Evolutionary conservation across 2,113 vertebrate species (phyloP).

Genomic region (Penelope pileata): DNA sequence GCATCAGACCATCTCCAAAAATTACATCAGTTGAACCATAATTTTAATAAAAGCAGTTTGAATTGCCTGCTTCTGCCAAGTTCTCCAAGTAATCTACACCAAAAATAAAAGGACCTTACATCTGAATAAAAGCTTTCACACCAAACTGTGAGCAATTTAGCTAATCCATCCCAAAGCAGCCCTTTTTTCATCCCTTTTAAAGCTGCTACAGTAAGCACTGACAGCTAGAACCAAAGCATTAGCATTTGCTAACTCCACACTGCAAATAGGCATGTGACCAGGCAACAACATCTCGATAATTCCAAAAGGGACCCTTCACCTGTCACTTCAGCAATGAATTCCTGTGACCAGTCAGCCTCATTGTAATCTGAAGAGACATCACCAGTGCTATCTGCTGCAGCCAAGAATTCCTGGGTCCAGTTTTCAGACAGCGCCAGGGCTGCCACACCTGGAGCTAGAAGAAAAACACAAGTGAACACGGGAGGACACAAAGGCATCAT

Average conservation of each 20-base stretch:
- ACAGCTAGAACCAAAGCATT: neutral
- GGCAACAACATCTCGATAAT: neutral
- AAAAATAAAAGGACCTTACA: neutral
- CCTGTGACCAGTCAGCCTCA: conserved; percentile 95
- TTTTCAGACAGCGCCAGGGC: conserved; percentile 93
- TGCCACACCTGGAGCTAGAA: conserved; percentile 92
- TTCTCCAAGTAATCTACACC: neutral
- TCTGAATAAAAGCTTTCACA: neutral
- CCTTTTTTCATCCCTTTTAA: neutral
- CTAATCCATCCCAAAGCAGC: neutral
- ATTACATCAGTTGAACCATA: neutral
- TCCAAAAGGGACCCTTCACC: conserved; percentile 73
- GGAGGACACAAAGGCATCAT: neutral
- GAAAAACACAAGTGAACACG: neutral
- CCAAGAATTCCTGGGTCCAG: conserved; percentile 93
- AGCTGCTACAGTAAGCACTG: neutral
- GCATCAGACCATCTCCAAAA: neutral
- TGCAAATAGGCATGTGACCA: neutral
- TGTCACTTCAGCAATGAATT: conserved; percentile 95
- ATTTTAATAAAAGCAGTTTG: neutral
- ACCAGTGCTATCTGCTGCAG: conserved; percentile 79
- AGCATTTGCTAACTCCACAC: neutral
- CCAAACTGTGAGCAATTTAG: neutral
- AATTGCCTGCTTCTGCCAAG: neutral
- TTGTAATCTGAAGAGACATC: conserved; percentile 84